A percentile compares a stretch with the other conserved stretches of the same genome.
Conservation (phyloP, 2,113 vertebrate species). For the Oncorhynchus mykiss region DNA sequence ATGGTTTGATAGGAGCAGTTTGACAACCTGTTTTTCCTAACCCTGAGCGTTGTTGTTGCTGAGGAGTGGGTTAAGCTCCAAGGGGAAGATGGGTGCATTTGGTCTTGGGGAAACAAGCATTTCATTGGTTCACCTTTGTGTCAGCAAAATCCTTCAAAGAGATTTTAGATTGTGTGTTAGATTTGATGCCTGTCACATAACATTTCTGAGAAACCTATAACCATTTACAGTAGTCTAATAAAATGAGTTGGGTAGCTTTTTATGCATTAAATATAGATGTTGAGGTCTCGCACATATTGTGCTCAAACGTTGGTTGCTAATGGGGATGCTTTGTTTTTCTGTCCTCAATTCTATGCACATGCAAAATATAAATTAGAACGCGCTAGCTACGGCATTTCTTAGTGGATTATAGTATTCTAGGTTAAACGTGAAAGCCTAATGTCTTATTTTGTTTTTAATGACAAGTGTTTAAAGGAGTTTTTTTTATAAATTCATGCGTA, state of each 20-base stretch:
- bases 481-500: too few relatives aligned
- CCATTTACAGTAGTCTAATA: background rate
- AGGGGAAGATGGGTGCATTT: background rate
- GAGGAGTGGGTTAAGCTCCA: background rate
- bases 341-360: background rate
- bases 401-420: background rate
- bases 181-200: background rate
- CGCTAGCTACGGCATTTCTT: background rate
- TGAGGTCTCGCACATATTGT: too few relatives aligned
- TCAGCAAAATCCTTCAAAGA: background rate
- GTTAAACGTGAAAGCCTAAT: background rate
- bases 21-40: background rate
- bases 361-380: background rate
- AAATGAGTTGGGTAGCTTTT: background rate
- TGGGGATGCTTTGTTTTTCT: slow-evolving; percentile 49
- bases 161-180: background rate
- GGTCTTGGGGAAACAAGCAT: background rate
- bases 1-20: background rate
- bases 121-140: background rate
- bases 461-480: background rate
- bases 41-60: background rate
- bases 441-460: background rate
- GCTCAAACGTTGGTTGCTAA: slow-evolving; percentile 20
- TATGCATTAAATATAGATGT: background rate
- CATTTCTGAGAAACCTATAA: background rate